These are phyloP conservation scores for Molorchus minor DNA, from an alignment of 2,888 invertebrate species.

Conservation along the genomic window DNA sequence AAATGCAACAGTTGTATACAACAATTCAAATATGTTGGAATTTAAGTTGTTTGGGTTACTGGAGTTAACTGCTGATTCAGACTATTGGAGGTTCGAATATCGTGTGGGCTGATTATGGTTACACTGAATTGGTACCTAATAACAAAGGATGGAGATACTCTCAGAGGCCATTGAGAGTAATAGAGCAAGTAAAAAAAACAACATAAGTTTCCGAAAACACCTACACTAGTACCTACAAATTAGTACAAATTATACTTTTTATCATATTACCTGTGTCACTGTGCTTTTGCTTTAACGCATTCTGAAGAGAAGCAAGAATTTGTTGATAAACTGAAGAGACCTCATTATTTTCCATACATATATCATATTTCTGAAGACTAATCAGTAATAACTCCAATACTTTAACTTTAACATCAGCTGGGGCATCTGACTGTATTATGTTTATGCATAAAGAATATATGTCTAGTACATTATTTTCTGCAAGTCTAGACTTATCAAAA, in stretches of 20 bases:
- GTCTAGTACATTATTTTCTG: slow-evolving; percentile 47
- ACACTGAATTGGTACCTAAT: too few species aligned
- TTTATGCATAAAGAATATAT: slow-evolving; percentile 49
- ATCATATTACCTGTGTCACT: slow-evolving; percentile 44
- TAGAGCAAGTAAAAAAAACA: too few species aligned
- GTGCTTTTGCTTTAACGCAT: slow-evolving; percentile 38
- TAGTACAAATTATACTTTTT: background rate
- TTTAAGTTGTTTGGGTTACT: too few species aligned
- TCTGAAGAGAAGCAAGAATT: slow-evolving; percentile 37
- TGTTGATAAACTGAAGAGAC: slow-evolving; percentile 34
- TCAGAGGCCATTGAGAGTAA: too few species aligned
- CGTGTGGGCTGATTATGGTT: too few species aligned
- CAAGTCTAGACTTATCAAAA: slow-evolving; percentile 48
- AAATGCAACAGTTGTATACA: too few species aligned
- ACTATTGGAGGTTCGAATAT: too few species aligned
- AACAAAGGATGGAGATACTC: too few species aligned
- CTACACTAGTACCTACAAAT: too few species aligned
- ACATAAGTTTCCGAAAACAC: too few species aligned
- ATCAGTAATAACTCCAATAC: slow-evolving; percentile 48
- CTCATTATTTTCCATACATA: slow-evolving; percentile 39
- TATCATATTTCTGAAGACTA: slow-evolving; percentile 49
- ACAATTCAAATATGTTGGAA: too few species aligned
- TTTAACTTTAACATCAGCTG: slow-evolving; percentile 50
- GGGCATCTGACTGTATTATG: slow-evolving; percentile 44
- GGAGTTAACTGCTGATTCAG: too few species aligned